Evolutionary conservation across 2,888 invertebrate species (phyloP).

Genomic region (Drosophila demipolita): DNA sequence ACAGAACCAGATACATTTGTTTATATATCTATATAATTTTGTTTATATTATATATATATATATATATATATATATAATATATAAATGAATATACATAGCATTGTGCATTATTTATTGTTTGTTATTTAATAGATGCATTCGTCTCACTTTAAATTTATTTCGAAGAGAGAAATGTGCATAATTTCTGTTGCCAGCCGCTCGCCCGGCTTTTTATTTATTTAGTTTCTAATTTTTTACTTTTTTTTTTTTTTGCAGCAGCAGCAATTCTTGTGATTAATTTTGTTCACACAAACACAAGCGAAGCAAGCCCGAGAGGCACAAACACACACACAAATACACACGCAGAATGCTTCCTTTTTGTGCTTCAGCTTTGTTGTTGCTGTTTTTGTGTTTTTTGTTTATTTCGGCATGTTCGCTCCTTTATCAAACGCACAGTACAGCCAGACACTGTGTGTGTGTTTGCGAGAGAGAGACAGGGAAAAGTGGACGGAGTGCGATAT

Average conservation of each 20-base stretch:
- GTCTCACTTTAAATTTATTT: slow-evolving; percentile 36
- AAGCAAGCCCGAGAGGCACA: slow-evolving; percentile 1
- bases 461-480: neutral
- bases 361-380: slow-evolving; percentile 41
- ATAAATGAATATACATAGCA: neutral
- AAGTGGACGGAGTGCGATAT: slow-evolving; percentile 2
- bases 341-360: slow-evolving; percentile 47
- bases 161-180: slow-evolving; percentile 45
- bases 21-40: neutral
- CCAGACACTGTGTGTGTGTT: slow-evolving; percentile 15
- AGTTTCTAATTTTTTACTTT: slow-evolving; percentile 29
- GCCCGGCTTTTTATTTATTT: slow-evolving; percentile 63
- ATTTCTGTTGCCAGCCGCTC: slow-evolving; percentile 38
- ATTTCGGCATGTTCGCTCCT: slow-evolving; percentile 48
- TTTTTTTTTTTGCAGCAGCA: slow-evolving; percentile 25
- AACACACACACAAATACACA: slow-evolving; percentile 15
- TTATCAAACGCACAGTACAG: slow-evolving; percentile 44
- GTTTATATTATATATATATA: no score
- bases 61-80: neutral
- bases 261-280: slow-evolving; percentile 61
- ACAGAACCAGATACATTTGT: slow-evolving; percentile 14
- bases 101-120: slow-evolving; percentile 29
- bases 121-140: slow-evolving; percentile 52
- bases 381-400: slow-evolving; percentile 51
- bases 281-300: slow-evolving; percentile 41